Evolutionary conservation across 2,113 vertebrate species (phyloP).

Genomic region (Megalops atlanticus): DNA sequence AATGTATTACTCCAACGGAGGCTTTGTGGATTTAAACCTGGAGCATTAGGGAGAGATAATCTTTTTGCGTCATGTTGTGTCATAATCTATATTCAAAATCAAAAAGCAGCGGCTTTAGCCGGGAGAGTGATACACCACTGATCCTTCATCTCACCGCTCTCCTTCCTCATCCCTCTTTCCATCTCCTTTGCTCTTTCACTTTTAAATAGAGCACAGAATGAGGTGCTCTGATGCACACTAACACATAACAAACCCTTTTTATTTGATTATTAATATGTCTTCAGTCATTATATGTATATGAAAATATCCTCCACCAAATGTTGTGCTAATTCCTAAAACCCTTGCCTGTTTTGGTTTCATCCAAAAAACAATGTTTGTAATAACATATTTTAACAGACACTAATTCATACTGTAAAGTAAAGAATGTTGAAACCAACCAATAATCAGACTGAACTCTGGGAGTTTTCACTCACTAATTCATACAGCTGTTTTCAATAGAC

Average conservation of each 20-base stretch:
- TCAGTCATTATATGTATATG: not conserved
- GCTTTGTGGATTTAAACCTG: constrained; percentile 24
- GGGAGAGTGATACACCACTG: not conserved
- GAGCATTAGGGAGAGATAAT: constrained; percentile 22
- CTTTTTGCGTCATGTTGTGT: constrained; percentile 20
- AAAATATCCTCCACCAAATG: not conserved
- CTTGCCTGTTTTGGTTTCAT: no score
- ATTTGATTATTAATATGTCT: not conserved
- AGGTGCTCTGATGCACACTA: not conserved
- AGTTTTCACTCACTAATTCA: not conserved
- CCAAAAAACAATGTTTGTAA: not conserved
- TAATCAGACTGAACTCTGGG: no score
- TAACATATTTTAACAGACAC: not conserved
- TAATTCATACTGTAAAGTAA: not conserved
- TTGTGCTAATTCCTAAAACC: not conserved
- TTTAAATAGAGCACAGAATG: not conserved
- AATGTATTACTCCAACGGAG: constrained; percentile 11
- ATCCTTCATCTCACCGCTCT: not conserved
- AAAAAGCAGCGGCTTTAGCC: not conserved
- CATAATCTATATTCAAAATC: constrained; percentile 27
- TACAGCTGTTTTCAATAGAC: no score
- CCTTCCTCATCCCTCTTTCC: not conserved
- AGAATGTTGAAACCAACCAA: no score
- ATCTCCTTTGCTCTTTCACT: not conserved
- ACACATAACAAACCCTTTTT: not conserved